Base-by-base conservation (phyloP, 37 sponge, comb jelly and placozoan species). In the Aplysina aerophoba region DNA sequence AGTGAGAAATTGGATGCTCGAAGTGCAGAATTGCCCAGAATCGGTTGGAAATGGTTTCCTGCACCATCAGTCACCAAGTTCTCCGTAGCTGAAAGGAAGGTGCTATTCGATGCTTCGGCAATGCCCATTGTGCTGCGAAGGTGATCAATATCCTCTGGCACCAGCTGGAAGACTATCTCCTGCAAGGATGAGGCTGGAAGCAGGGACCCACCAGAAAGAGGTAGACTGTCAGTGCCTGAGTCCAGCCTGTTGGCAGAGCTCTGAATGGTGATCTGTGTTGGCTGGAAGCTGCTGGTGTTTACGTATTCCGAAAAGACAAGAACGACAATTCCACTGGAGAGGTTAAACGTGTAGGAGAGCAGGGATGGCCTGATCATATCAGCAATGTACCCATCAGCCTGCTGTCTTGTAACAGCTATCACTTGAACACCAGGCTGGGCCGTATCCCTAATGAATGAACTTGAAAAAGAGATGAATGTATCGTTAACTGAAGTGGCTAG, bases 281-380 rank as follows among this genome's bases (percentile, higher is more conserved):
- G 56, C n/a, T 85, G 83, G 55, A 97, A 88, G 19, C 81, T 85
- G 30, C 36, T 27, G 38, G 27, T 44, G 31, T 85, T 88, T 6
- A 97, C 86, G 34, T 89, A 92, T 37, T 97, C 97, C 19, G 86
- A 87, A 67, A 97, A 97, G 4, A 89, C 88, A 33, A 97, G 83
- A 73, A 75, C 82, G 14, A 97, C 66, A 14, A 80, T 73, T 15
- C 86, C 94, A 81, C 82, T 59, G 33, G 90, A 57, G 28, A 97
- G 65, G 63, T 94, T 89, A 25, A 97, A 40, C 3, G 87, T 68
- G 73, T 80, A 94, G 31, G 84, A 75, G 22, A 59, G 81, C 13
- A 97, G 69, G 39, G 55, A 59, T n/a, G 97, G 97, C 11, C 55
- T 30, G 6, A 82, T 82, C 0, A 59, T 90, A 69, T 97, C 97